A percentile compares a stretch with the other conserved stretches of the same genome.
Conservation (phyloP, 1,140 invertebrate species). For the Rhopalosiphum padi region DNA sequence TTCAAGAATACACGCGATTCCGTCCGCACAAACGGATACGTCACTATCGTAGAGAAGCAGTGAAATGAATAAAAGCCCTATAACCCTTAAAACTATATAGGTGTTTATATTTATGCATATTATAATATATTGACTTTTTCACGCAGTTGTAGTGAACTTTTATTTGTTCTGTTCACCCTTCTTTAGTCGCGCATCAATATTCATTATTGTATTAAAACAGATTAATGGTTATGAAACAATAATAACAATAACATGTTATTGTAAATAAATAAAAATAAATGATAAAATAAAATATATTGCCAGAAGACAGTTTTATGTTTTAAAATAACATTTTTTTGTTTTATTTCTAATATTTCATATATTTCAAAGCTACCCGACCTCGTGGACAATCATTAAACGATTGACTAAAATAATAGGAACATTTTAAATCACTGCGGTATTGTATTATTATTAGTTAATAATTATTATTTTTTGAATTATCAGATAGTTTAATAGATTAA, state of each 20-base stretch:
- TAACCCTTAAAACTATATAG: neutral
- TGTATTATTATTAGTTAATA: neutral
- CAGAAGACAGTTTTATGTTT: neutral
- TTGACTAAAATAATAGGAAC: neutral
- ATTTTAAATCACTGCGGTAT: neutral
- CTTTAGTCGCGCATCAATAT: neutral
- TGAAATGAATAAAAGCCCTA: neutral
- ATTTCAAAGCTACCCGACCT: neutral
- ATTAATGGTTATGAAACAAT: neutral
- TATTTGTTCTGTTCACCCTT: neutral
- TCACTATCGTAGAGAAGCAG: neutral
- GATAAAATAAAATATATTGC: neutral
- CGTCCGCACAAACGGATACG: neutral
- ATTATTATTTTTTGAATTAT: neutral
- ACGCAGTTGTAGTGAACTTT: neutral
- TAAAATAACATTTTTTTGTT: neutral
- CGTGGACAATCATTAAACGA: neutral
- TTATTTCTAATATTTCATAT: neutral
- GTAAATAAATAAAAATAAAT: neutral
- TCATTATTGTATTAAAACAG: neutral
- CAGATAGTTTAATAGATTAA: neutral
- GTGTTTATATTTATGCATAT: neutral
- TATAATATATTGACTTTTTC: conserved; percentile 1
- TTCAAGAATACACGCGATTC: neutral
- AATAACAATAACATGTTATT: neutral